Evolutionary conservation across 2,888 invertebrate genomes (phyloP), one percentile per base, ranked within the genome.

Genomic region (Acleris holmiana): DNA sequence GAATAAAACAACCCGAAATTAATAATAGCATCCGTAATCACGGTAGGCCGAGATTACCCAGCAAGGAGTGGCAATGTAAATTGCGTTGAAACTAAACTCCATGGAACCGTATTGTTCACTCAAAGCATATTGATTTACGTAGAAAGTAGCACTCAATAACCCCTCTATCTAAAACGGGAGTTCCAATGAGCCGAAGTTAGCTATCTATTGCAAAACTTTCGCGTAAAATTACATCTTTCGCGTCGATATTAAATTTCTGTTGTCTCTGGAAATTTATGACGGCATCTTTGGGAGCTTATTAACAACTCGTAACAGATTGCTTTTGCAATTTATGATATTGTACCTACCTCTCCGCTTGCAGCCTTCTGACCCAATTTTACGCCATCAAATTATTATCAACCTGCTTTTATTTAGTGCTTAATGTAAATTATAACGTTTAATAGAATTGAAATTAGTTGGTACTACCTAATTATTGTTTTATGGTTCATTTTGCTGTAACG

Each of bases 211-310:
- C 81, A 77, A 85, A 90, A 90, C 85, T 89, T 90, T 77, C 79
- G 74, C 79, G 84, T 81, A 85, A 86, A 88, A 89, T 88, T 87
- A 87, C 84, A 82, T 84, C 83, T 86, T 88, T 84, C 84, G 80
- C 78, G 75, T 73, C 77, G 84, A 88, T 89, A 90, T 90, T 89
- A 90, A 89, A 90, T 89, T 89, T 88, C 87, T 84, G 80, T 86
- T 88, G 87, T 87, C 86, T 85, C 79, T 78, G 78, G 68, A 80
- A 88, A 89, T 88, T 89, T 89, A 89, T 74, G 76, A 72, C 73
- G 73, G 72, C 75, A 73, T 78, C 80, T 77, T 76, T 70, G 79
- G 76, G 74, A 76, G 75, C 79, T 83, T 86, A 84, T 83, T 85
- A 86, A 83, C 76, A 76, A 71, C 76, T 74, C 71, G 75, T 76